phyloP scores from a whole-genome alignment of 1,140 invertebrate species.

The Anoplophora glabripennis region DNA sequence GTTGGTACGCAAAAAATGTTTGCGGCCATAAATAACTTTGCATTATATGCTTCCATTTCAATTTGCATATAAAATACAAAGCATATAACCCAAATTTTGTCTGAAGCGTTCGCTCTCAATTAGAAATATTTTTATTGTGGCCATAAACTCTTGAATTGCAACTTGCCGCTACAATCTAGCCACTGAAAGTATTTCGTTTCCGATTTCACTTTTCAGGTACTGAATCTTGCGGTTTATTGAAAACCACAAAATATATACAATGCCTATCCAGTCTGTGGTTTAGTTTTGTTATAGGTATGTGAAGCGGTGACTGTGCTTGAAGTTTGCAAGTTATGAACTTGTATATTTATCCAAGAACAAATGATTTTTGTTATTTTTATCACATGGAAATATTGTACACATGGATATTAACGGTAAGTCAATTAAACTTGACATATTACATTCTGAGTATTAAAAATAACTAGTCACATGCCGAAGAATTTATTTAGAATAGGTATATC shows the following conservation, averaged over 20 bases:
- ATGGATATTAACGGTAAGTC: too few species aligned
- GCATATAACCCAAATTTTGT: slow-evolving; percentile 14
- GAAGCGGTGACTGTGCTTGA: background rate
- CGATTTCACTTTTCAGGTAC: slow-evolving; percentile 45
- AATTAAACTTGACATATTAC: too few species aligned
- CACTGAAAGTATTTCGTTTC: slow-evolving; percentile 16
- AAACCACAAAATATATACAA: slow-evolving; percentile 31
- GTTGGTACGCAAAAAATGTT: slow-evolving; percentile 24
- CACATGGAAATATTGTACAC: too few species aligned
- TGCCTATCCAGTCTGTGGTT: slow-evolving; percentile 22
- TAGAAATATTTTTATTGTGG: slow-evolving; percentile 25
- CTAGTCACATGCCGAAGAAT: too few species aligned
- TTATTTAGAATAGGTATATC: too few species aligned
- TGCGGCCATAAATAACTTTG: slow-evolving; percentile 30
- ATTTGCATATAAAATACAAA: slow-evolving; percentile 20
- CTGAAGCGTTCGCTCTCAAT: slow-evolving; percentile 20
- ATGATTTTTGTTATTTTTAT: too few species aligned
- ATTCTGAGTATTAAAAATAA: too few species aligned
- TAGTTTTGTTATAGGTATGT: slow-evolving; percentile 2
- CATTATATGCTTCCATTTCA: slow-evolving; percentile 18
- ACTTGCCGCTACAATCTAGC: background rate
- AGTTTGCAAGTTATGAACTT: too few species aligned
- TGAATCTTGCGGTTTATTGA: slow-evolving; percentile 36
- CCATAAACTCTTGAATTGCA: slow-evolving; percentile 13
- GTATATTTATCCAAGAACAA: too few species aligned